Conservation (phyloP, 2,113 vertebrate species). For the Struthio camelus region DNA sequence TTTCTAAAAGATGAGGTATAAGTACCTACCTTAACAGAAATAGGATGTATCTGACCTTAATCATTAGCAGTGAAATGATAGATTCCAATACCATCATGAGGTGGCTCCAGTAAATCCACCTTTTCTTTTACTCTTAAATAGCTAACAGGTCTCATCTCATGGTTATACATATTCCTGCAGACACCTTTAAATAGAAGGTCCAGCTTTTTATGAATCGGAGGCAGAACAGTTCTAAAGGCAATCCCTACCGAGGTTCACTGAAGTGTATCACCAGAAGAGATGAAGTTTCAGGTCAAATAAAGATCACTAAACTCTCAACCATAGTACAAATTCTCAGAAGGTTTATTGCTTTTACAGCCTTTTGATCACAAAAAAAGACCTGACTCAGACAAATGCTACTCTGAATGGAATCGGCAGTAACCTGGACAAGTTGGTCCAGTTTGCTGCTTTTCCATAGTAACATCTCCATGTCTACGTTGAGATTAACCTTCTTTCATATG, state of each 20-base stretch:
- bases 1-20: neutral
- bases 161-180: neutral
- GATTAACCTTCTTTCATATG: neutral
- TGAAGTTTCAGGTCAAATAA: neutral
- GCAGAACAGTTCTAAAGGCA: neutral
- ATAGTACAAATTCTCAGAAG: neutral
- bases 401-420: neutral
- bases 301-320: neutral
- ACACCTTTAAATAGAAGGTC: neutral
- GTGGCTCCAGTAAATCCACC: neutral
- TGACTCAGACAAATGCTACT: neutral
- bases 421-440: neutral
- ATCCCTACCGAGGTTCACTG: neutral
- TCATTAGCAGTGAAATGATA: neutral
- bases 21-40: neutral
- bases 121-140: neutral
- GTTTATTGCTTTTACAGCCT: neutral
- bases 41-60: neutral
- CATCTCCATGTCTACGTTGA: neutral
- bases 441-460: neutral
- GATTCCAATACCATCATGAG: accelerated
- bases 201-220: neutral
- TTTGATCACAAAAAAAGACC: neutral
- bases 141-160: neutral
- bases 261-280: neutral